A percentile compares a stretch with the other conserved stretches of the same genome.
These are phyloP conservation scores for Botrylloides violaceus DNA, from an alignment of 23 tunicate species.

Conservation along the genomic window DNA sequence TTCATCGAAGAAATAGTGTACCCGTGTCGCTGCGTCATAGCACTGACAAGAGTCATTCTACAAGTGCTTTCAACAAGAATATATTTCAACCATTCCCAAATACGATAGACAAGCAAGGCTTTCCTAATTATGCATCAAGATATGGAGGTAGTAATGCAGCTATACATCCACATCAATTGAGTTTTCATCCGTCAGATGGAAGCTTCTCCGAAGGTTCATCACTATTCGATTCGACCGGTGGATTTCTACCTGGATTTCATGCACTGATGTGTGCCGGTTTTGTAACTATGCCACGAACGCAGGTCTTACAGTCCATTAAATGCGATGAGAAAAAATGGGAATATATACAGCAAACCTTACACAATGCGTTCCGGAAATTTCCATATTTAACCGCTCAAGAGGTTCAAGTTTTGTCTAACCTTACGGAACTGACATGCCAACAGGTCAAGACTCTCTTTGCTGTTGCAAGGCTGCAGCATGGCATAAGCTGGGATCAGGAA, in stretches of 20 bases:
- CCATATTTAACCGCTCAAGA: slow-evolving; percentile 54
- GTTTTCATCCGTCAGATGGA: not conserved
- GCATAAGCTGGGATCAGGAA: slow-evolving; percentile 79
- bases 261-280: slow-evolving; percentile 13
- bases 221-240: not conserved
- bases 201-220: not conserved
- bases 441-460: slow-evolving; percentile 61
- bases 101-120: not conserved
- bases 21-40: too few relatives aligned
- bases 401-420: slow-evolving; percentile 6
- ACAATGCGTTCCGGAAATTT: slow-evolving; percentile 34
- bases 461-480: slow-evolving; percentile 34
- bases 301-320: slow-evolving; percentile 12
- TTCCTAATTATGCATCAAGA: not conserved
- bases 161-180: not conserved
- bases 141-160: not conserved
- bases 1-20: too few relatives aligned
- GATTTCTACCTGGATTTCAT: not conserved
- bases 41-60: too few relatives aligned
- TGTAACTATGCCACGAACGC: slow-evolving; percentile 12
- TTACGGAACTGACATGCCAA: slow-evolving; percentile 17
- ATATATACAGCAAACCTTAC: slow-evolving; percentile 6
- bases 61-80: too few relatives aligned
- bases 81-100: not conserved
- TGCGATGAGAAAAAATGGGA: slow-evolving; percentile 6